These are phyloP conservation scores for Chymomyza procnemis DNA, from an alignment of 2,888 invertebrate species.

Conservation along the genomic window DNA sequence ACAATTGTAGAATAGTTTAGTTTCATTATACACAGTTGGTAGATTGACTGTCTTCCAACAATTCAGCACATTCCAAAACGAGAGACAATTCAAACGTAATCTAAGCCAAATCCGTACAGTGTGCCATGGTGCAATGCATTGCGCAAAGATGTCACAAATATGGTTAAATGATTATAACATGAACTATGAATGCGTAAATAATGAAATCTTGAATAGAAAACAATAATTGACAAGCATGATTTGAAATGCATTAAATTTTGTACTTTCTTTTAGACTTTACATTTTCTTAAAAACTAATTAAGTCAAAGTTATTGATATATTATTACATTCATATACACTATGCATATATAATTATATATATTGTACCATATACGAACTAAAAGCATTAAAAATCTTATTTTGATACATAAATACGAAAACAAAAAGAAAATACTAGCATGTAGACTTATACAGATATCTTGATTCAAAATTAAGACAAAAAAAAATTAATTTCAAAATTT, in stretches of 20 bases:
- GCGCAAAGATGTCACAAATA: slow-evolving; percentile 1
- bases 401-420: slow-evolving; percentile 20
- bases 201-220: background rate
- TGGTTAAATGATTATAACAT: background rate
- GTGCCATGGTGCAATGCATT: background rate
- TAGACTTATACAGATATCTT: slow-evolving; percentile 57
- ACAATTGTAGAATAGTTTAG: slow-evolving; percentile 36
- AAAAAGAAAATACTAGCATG: slow-evolving; percentile 40
- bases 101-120: background rate
- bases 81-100: background rate
- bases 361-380: background rate
- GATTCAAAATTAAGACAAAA: slow-evolving; percentile 28
- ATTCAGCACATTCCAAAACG: slow-evolving; percentile 34
- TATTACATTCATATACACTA: background rate
- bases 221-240: background rate
- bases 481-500: slow-evolving; percentile 47
- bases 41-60: background rate
- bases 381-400: slow-evolving; percentile 31
- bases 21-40: background rate
- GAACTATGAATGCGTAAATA: background rate
- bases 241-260: background rate
- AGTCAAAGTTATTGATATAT: background rate
- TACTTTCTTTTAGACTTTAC: background rate
- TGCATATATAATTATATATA: background rate
- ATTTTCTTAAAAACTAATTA: background rate